Evolutionary conservation across 2,888 invertebrate genomes (phyloP), one percentile per base, ranked within the genome.

Genomic region (Vanessa cardui): DNA sequence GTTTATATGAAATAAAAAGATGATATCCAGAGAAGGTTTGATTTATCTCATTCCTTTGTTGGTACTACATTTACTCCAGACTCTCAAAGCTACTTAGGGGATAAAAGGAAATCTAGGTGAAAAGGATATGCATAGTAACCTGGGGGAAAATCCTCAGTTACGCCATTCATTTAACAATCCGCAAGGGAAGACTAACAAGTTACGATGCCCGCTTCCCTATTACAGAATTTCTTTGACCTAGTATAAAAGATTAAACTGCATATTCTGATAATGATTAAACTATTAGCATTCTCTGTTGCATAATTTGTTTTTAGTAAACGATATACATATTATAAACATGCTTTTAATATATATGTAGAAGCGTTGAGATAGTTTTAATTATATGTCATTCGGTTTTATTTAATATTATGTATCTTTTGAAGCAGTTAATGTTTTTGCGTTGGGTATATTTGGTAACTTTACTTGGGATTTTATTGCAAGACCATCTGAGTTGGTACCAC

Each of bases 41-140:
- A 63, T 67, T 64, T 58, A 67, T 67, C 67, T 70, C 67, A 47
- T 64, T 50, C 62, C 64, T 44, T 70, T 69, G 66, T 69, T 66
- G 64, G 47, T 60, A 63, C 61, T 54, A 31, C 49, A 61, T 68
- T 64, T 39, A 58, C 54, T 62, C 60, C 39, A 61, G 54, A 68
- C 52, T 63, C 56, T 68, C 59, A 54, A 63, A 63, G 69, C 62
- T 62, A 60, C 66, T 66, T 59, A 62, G 21, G 18, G 49, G 66
- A 63, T 71, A 62, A 71, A 62, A 64, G 71, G 62, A 64, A 64
- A 71, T 62, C 62, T 62, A 66, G 50, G 49, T 62, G 58, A 69
- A 66, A 67, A 59, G 56, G 56, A 64, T 64, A 65, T 69, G 47
- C 56, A 69, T 64, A 56, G 20, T 63, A 59, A 50, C 60, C 46